Evolutionary conservation across 2,888 invertebrate genomes (phyloP).

Genomic region (Neocrepidodera transversa): DNA sequence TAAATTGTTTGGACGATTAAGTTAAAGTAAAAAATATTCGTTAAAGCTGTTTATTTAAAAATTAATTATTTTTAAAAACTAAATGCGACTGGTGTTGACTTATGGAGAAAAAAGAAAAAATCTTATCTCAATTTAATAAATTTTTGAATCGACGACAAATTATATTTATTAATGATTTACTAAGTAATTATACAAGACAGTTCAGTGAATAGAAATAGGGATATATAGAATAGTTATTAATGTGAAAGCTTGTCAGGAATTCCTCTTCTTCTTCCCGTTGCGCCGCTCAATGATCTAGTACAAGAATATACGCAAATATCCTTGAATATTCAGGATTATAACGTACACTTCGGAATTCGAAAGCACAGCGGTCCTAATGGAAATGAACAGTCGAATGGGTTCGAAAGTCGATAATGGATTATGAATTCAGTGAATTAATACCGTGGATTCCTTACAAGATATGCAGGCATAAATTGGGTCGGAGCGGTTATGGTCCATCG

Average conservation of each 20-base stretch:
- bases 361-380: constrained; percentile 1
- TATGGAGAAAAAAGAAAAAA: too few relatives aligned
- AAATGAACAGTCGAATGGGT: constrained; percentile 18
- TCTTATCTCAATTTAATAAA: too few relatives aligned
- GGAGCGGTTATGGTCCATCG: not conserved
- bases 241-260: constrained; percentile 4
- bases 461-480: constrained; percentile 5
- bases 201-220: not conserved
- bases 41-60: too few relatives aligned
- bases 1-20: too few relatives aligned
- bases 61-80: too few relatives aligned
- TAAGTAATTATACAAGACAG: constrained; percentile 1
- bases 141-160: too few relatives aligned
- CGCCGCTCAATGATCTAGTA: not conserved
- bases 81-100: too few relatives aligned
- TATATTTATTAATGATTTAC: too few relatives aligned
- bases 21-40: too few relatives aligned
- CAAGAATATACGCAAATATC: not conserved
- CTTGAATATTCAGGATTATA: constrained; percentile 1
- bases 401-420: constrained; percentile 19
- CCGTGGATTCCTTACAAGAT: constrained; percentile 14
- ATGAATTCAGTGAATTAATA: constrained; percentile 19
- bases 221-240: constrained; percentile 10
- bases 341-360: constrained; percentile 1
- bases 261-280: constrained; percentile 2